phyloP scores from a whole-genome alignment of 2,113 vertebrate genomes.

The Leucopsar rothschildi region DNA sequence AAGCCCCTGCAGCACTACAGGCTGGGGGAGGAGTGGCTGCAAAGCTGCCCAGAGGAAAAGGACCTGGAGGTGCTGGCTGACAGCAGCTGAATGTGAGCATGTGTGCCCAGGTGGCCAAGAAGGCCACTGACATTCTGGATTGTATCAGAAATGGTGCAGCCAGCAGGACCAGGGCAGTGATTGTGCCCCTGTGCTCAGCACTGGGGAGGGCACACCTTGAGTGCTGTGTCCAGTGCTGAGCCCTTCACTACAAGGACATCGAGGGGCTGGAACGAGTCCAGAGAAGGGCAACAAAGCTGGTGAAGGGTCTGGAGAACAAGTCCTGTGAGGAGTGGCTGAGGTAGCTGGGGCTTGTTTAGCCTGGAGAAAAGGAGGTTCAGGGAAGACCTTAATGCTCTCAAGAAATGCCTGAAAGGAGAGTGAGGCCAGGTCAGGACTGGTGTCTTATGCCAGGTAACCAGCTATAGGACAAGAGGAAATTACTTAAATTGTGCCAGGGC shows the following conservation, averaged over 20 bases:
- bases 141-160: fast-evolving
- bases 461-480: background rate
- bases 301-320: background rate
- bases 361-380: background rate
- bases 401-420: background rate
- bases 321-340: background rate
- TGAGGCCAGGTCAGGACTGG: background rate
- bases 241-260: background rate
- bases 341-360: background rate
- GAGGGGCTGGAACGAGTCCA: background rate
- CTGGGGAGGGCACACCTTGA: fast-evolving
- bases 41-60: background rate
- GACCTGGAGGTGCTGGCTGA: background rate
- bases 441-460: background rate
- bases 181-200: fast-evolving
- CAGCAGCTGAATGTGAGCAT: fast-evolving
- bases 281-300: background rate
- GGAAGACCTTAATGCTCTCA: background rate
- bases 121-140: background rate
- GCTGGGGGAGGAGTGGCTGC: background rate
- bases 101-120: background rate
- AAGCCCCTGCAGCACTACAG: background rate
- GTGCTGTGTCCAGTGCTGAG: background rate
- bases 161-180: background rate
- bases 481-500: background rate